These are phyloP conservation scores for Ommatoiulus sabulosus DNA, from an alignment of 2,888 invertebrate genomes.

Conservation along the genomic window DNA sequence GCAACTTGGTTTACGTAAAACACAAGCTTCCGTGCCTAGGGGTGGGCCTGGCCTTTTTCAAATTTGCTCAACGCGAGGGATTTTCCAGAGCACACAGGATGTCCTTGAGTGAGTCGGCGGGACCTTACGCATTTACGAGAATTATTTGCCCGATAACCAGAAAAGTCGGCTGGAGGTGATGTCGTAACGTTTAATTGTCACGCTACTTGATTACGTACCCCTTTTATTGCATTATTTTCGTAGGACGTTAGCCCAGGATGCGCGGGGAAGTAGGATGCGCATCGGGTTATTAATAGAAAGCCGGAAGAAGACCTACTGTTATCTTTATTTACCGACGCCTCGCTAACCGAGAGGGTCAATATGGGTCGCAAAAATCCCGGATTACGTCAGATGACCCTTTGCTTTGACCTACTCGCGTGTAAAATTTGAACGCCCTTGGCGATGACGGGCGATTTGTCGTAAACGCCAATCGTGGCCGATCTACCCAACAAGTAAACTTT, in stretches of 20 bases:
- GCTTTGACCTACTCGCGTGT: not conserved
- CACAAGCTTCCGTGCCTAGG: not conserved
- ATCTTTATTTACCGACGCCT: not conserved
- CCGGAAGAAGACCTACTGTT: conserved; percentile 24
- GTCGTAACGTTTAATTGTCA: not conserved
- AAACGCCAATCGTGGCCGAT: no score
- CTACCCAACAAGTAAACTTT: no score
- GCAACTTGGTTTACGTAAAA: not conserved
- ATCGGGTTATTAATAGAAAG: not conserved
- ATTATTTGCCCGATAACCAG: not conserved
- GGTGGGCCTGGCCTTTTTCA: not conserved
- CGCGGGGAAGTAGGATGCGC: conserved; percentile 16
- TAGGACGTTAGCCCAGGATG: conserved; percentile 39
- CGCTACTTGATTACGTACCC: not conserved
- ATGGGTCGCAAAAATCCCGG: conserved; percentile 19
- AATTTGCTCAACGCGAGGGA: not conserved
- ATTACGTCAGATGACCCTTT: conserved; percentile 1
- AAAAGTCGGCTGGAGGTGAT: not conserved
- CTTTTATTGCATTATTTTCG: not conserved
- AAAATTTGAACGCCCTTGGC: not conserved
- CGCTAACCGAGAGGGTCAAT: conserved; percentile 13
- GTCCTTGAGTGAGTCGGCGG: conserved; percentile 34
- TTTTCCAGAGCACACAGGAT: not conserved
- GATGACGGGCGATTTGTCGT: not conserved
- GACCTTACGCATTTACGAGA: not conserved